Conservation (phyloP, 2,797 vertebrate species). For the Pseudochirops cupreus region DNA sequence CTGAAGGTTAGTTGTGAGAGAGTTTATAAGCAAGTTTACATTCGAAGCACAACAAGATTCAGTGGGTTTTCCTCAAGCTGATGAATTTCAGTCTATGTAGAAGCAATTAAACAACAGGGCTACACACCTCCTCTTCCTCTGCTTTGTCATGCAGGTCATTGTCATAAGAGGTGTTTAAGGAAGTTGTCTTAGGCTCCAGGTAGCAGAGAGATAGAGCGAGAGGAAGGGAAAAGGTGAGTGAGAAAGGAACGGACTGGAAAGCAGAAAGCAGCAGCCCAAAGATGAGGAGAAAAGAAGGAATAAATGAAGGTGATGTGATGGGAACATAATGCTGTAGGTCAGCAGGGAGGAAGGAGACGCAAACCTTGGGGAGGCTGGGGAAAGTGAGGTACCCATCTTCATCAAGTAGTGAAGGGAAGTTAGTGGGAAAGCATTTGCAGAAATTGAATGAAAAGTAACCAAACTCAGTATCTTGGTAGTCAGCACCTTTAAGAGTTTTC, state of each 20-base stretch:
- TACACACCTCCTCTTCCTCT: conserved; percentile 92
- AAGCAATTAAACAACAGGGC: conserved; percentile 86
- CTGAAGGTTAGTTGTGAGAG: conserved; percentile 36
- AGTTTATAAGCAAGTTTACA: conserved; percentile 68
- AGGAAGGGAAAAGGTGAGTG: conserved; percentile 93
- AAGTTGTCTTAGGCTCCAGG: conserved; percentile 90
- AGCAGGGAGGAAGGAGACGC: conserved; percentile 85
- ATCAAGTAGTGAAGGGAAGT: conserved; percentile 86
- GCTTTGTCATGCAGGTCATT: conserved; percentile 84
- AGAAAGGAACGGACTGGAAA: conserved; percentile 93
- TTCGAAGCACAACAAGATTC: conserved; percentile 71
- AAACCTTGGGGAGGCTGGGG: conserved; percentile 87
- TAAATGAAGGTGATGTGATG: conserved; percentile 91
- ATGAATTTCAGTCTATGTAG: conserved; percentile 67
- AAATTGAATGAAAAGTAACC: conserved; percentile 84
- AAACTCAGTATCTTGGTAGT: conserved; percentile 72
- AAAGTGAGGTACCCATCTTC: conserved; percentile 85
- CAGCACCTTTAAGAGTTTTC: conserved; percentile 61
- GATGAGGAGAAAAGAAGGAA: conserved; percentile 92
- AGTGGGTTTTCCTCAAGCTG: conserved; percentile 47
- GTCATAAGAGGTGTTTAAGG: conserved; percentile 81
- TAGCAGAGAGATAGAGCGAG: conserved; percentile 95
- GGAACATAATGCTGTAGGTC: conserved; percentile 88
- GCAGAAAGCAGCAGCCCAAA: conserved; percentile 94
- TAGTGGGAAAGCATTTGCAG: conserved; percentile 84